phyloP scores from a whole-genome alignment of 1,140 invertebrate genomes.

The Acromyrmex heyeri region DNA sequence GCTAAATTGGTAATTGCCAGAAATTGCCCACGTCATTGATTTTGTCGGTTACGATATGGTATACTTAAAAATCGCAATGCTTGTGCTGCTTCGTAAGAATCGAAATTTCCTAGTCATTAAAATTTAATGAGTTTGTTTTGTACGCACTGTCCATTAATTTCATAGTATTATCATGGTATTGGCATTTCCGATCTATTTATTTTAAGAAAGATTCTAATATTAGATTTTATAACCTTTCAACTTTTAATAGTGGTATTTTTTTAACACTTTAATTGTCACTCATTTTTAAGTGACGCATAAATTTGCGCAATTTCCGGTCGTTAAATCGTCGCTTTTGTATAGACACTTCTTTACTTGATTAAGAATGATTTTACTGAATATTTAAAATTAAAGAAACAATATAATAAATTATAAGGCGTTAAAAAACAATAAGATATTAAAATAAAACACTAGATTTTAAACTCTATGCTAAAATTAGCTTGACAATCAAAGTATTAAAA shows the following conservation, averaged over 20 bases:
- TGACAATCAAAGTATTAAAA: not conserved
- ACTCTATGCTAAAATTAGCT: not conserved
- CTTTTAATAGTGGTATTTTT: not conserved
- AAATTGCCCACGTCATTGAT: not conserved
- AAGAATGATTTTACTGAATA: not conserved
- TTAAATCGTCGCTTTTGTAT: not conserved
- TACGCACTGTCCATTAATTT: slow-evolving; percentile 2
- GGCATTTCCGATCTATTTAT: not conserved
- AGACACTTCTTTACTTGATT: not conserved
- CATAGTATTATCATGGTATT: not conserved
- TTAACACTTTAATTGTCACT: not conserved
- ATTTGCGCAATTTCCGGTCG: not conserved
- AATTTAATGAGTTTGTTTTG: not conserved
- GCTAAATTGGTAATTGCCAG: not conserved
- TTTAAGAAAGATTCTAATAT: not conserved
- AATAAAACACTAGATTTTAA: not conserved
- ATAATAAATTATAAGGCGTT: not conserved
- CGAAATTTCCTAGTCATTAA: not conserved
- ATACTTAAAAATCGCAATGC: too few species aligned
- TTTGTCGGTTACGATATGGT: too few species aligned
- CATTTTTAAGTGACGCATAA: not conserved
- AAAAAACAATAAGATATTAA: not conserved
- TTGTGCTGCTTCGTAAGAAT: too few species aligned
- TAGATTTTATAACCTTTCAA: not conserved
- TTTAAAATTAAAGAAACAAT: not conserved